Conservation (phyloP, 2,888 invertebrate species). For the Nomada goodeniana region DNA sequence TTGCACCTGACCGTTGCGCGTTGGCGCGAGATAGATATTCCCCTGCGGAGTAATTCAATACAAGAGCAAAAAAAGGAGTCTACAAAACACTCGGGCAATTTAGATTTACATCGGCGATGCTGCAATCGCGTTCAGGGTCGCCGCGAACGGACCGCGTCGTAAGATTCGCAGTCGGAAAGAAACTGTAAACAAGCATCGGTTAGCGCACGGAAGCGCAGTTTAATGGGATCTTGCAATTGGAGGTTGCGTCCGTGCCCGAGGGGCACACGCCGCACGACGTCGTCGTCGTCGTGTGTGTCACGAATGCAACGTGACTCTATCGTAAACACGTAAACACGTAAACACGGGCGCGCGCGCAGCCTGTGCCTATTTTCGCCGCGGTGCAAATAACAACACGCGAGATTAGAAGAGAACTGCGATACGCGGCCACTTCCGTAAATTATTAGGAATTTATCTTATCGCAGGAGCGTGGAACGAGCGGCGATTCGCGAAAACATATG, state of each 20-base stretch:
- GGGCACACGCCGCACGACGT: neutral
- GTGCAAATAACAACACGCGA: slow-evolving; percentile 29
- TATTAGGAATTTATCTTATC: slow-evolving; percentile 21
- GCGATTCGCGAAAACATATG: neutral
- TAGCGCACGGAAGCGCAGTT: neutral
- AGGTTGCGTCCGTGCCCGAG: neutral
- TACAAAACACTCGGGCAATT: neutral
- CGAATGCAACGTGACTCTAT: slow-evolving; percentile 20
- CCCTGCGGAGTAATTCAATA: neutral
- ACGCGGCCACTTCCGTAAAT: slow-evolving; percentile 8
- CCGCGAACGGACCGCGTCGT: neutral
- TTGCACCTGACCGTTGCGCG: slow-evolving; percentile 26
- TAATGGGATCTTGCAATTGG: slow-evolving; percentile 12
- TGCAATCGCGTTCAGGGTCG: slow-evolving; percentile 4
- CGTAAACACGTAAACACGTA: neutral
- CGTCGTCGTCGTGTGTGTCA: neutral
- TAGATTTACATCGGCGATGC: neutral
- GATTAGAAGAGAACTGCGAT: slow-evolving; percentile 2
- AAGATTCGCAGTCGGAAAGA: neutral
- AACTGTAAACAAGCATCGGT: neutral
- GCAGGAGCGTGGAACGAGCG: no score
- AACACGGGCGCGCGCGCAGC: slow-evolving; percentile 1
- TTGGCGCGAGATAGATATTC: no score
- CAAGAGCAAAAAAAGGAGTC: no score
- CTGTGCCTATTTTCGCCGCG: slow-evolving; percentile 20